These are phyloP conservation scores for Triplophysa tibetana DNA, from an alignment of 2,113 vertebrate species.

Conservation along the genomic window DNA sequence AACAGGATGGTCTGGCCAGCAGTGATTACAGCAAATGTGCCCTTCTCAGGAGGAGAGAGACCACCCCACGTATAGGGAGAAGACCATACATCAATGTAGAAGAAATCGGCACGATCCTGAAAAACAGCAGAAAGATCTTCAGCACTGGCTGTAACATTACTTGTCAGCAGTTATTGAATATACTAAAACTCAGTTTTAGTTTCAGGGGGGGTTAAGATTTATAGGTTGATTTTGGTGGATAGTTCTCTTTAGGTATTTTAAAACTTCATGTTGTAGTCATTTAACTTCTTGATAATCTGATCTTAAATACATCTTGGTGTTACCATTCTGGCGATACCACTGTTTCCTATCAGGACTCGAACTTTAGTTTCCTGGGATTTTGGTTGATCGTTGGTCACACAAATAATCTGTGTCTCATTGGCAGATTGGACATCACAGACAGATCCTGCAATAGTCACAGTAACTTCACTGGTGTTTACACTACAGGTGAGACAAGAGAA, in stretches of 20 bases:
- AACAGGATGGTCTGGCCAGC: constrained; percentile 82
- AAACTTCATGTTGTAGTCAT: no score
- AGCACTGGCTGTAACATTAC: no score
- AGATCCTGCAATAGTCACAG: constrained; percentile 74
- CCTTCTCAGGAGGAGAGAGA: constrained; percentile 76
- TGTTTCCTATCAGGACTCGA: constrained; percentile 63
- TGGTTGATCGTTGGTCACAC: constrained; percentile 72
- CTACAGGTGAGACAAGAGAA: constrained; percentile 52
- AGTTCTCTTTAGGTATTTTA: no score
- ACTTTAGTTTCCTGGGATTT: constrained; percentile 75
- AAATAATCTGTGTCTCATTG: constrained; percentile 76
- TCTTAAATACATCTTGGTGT: background rate
- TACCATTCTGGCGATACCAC: constrained; percentile 73
- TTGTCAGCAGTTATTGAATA: no score
- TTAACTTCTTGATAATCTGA: background rate
- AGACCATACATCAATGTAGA: constrained; percentile 85
- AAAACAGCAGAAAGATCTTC: background rate
- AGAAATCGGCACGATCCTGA: constrained; percentile 78
- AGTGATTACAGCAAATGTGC: constrained; percentile 78
- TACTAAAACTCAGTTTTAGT: no score
- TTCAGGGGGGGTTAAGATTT: background rate
- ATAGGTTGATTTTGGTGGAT: background rate
- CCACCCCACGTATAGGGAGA: constrained; percentile 86
- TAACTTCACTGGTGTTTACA: constrained; percentile 64
- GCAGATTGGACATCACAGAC: constrained; percentile 72